A percentile compares a stretch with the other conserved stretches of the same genome.
Conservation (phyloP, 1,140 invertebrate species). For the Cheumatopsyche charites region DNA sequence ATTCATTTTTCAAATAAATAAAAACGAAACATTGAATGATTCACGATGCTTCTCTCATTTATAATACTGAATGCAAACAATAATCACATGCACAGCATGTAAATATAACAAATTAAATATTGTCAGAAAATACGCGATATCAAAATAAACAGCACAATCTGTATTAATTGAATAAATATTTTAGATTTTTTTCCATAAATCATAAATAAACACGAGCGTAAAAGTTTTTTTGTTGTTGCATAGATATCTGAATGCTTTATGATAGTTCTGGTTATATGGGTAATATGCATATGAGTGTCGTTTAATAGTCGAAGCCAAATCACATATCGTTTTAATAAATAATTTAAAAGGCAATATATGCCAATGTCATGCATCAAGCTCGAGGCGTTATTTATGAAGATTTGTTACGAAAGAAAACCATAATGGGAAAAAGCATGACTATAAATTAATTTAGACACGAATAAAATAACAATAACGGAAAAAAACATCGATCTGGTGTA, state of each 20-base stretch:
- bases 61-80: background rate
- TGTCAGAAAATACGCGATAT: background rate
- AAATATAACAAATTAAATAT: slow-evolving; percentile 4
- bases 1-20: background rate
- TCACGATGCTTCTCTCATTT: background rate
- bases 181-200: background rate
- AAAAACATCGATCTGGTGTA: too few species aligned
- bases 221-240: too few species aligned
- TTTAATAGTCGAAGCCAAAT: slow-evolving; percentile 5
- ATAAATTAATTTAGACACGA: slow-evolving; percentile 16
- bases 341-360: slow-evolving; percentile 18
- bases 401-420: slow-evolving; percentile 8
- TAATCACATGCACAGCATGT: background rate
- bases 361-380: slow-evolving; percentile 12
- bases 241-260: background rate
- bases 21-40: slow-evolving; percentile 14
- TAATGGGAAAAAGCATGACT: background rate
- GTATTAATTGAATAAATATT: slow-evolving; percentile 21
- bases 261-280: slow-evolving; percentile 6
- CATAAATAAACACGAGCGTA: too few species aligned
- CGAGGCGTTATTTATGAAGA: slow-evolving; percentile 20
- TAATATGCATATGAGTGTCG: slow-evolving; percentile 15
- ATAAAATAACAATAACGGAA: slow-evolving; percentile 3
- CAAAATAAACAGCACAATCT: background rate
- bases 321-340: slow-evolving; percentile 21